Evolutionary conservation across 2,797 vertebrate species (phyloP), one percentile per base, ranked within the genome.

Genomic region (Platyrinchus mystaceus): DNA sequence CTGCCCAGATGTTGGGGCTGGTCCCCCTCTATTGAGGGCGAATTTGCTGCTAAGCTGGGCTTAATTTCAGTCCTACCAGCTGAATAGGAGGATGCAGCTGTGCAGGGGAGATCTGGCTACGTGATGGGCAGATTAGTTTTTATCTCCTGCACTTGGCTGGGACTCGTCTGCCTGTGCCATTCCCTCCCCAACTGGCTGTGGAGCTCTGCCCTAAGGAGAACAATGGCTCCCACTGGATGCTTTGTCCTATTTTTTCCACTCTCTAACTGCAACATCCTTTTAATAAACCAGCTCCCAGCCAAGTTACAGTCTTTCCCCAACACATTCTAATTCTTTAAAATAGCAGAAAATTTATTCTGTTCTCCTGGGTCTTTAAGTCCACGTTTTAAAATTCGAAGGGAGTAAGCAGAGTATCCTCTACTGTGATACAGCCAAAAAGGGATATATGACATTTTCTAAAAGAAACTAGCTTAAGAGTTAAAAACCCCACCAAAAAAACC

Each of bases 241-340:
- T 92, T 63, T 93, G 92, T 69, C 91, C 96, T 96, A 94, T 93
- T 93, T 96, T 96, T 83, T 53, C 92, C 74, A 14, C 91, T 83
- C 92, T 93, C 85, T 22, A 58, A 87, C 92, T 95, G 80, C 89
- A 95, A 32, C 81, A 90, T 94, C 90, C 83, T 95, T 89, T 93
- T 91, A 93, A 96, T 93, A 93, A 94, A 95, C 67, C 87, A 81
- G 74, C 82, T 96, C 70, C 84, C 73, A 95, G 93, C 89, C 92
- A 93, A 93, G 89, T 46, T 46, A 23, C 49, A 56, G 92, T 21
- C 86, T 82, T 93, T 91, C 82, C 93, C 64, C 83, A 90, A 37
- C 70, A 74, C 36, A 67, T 47, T 73, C 87, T 90, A 81, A 92
- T 90, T 96, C 68, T 93, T 87, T 80, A 84, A 94, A 86, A 94